Conservation (phyloP, 2,888 invertebrate genomes). For the Furcula furcula region DNA sequence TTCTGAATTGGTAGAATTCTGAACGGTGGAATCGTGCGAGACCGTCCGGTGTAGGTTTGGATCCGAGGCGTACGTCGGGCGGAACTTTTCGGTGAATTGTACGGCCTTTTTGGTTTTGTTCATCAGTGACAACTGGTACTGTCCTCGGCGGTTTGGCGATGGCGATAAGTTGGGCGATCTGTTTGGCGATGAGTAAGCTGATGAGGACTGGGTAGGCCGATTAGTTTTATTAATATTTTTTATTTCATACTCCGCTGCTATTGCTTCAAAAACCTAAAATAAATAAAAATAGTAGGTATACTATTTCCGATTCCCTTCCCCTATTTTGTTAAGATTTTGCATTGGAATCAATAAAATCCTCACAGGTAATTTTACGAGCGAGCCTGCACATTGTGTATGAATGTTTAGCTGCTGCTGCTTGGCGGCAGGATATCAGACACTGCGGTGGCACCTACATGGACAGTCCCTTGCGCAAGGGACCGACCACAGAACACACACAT, state of each 20-base stretch:
- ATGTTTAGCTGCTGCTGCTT: too few relatives aligned
- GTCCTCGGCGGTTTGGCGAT: constrained; percentile 48
- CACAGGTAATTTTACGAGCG: too few relatives aligned
- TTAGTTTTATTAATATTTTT: constrained; percentile 47
- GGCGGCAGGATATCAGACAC: too few relatives aligned
- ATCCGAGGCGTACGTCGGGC: constrained; percentile 56
- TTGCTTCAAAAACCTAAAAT: constrained; percentile 70
- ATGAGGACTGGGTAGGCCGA: constrained; percentile 41
- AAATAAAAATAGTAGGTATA: too few relatives aligned
- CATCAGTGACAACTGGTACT: constrained; percentile 67
- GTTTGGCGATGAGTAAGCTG: constrained; percentile 56
- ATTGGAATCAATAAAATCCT: too few relatives aligned
- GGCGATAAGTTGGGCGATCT: constrained; percentile 60
- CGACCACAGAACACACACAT: too few relatives aligned
- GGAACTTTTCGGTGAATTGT: constrained; percentile 51
- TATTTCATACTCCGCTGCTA: constrained; percentile 69
- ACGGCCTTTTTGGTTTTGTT: constrained; percentile 49
- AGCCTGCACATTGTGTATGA: too few relatives aligned
- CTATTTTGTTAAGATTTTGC: too few relatives aligned
- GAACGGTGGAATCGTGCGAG: too few relatives aligned
- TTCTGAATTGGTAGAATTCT: constrained; percentile 32
- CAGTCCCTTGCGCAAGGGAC: too few relatives aligned
- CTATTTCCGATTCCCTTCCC: too few relatives aligned
- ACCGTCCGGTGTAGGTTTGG: constrained; percentile 63
- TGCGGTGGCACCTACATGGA: too few relatives aligned